These are phyloP conservation scores for Parasteatoda tepidariorum DNA, from an alignment of 1,140 invertebrate species.

Conservation along the genomic window DNA sequence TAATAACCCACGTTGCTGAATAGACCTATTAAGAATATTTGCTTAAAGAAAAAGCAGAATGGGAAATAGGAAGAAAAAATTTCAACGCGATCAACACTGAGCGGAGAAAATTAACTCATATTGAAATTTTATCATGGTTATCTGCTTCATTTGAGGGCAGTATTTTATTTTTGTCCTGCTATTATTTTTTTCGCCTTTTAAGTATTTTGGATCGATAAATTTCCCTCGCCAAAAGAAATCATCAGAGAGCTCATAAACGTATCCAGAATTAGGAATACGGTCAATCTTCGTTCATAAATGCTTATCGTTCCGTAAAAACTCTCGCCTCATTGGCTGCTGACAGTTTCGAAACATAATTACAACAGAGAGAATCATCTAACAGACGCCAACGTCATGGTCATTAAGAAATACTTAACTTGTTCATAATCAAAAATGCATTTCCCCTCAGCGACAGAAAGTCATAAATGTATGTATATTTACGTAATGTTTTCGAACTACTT, in stretches of 20 bases:
- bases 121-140: slow-evolving; percentile 36
- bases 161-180: slow-evolving; percentile 15
- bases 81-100: slow-evolving; percentile 28
- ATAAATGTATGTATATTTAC: too few relatives aligned
- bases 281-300: slow-evolving; percentile 31
- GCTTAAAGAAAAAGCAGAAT: slow-evolving; percentile 1
- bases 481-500: too few relatives aligned
- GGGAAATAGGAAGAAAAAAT: too few relatives aligned
- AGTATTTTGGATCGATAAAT: too few relatives aligned
- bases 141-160: slow-evolving; percentile 15
- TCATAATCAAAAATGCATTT: neutral
- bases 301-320: slow-evolving; percentile 20
- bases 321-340: slow-evolving; percentile 37
- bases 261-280: neutral
- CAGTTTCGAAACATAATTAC: slow-evolving; percentile 36
- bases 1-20: neutral
- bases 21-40: neutral
- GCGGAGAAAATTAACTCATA: slow-evolving; percentile 26
- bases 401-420: slow-evolving; percentile 27
- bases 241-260: neutral
- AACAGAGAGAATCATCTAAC: neutral
- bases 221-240: neutral
- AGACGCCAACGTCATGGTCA: neutral
- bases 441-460: too few relatives aligned
- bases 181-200: slow-evolving; percentile 1